Conservation (phyloP, 2,113 vertebrate genomes). For the Chaetura pelagica region DNA sequence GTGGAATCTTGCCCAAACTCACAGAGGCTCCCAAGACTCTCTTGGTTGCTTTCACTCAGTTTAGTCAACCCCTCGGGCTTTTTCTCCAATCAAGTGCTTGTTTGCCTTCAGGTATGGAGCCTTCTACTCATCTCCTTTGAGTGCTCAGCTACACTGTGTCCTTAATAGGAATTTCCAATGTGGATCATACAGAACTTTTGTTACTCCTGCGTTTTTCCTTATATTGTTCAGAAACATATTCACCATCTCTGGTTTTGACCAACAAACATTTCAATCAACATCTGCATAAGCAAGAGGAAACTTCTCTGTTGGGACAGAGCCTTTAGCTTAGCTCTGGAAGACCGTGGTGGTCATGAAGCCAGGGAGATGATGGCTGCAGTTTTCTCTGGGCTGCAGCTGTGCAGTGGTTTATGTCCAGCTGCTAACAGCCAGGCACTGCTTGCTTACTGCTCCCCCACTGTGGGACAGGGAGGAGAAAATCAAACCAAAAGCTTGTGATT, state of each 20-base stretch:
- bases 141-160: neutral
- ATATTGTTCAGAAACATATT: neutral
- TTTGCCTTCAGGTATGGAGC: neutral
- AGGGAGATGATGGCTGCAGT: accelerated
- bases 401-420: too few species aligned
- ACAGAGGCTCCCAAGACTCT: neutral
- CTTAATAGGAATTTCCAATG: neutral
- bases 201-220: neutral
- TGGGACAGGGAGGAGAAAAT: too few species aligned
- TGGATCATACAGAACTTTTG: neutral
- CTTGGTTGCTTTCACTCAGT: neutral
- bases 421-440: too few species aligned
- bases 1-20: neutral
- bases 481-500: too few species aligned
- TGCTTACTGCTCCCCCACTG: too few species aligned
- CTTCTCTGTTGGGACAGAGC: neutral
- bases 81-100: neutral
- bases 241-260: neutral
- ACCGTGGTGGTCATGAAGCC: neutral
- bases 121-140: neutral
- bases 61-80: neutral
- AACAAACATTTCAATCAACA: neutral
- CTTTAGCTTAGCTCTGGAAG: neutral
- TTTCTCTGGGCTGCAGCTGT: neutral
- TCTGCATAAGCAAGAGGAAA: neutral